These are phyloP conservation scores for Scaptomyza montana DNA, from an alignment of 1,140 invertebrate species.

Conservation along the genomic window DNA sequence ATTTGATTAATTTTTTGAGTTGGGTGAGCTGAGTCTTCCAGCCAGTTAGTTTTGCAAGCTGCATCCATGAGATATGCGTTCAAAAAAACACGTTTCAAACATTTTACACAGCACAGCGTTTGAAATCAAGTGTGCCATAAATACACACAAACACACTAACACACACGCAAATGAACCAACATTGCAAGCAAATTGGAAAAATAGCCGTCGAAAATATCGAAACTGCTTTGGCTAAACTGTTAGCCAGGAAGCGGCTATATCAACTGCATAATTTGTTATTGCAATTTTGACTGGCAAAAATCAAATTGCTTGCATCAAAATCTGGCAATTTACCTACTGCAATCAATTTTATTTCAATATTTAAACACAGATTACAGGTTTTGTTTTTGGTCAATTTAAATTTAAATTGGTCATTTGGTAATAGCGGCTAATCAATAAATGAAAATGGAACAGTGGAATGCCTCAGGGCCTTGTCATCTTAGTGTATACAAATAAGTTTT, in stretches of 20 bases:
- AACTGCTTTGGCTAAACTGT: slow-evolving; percentile 52
- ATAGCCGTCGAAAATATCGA: slow-evolving; percentile 25
- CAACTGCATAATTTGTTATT: slow-evolving; percentile 46
- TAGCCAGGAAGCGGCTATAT: slow-evolving; percentile 60
- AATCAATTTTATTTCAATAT: slow-evolving; percentile 17
- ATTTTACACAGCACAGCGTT: slow-evolving; percentile 46
- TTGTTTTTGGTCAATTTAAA: slow-evolving; percentile 14
- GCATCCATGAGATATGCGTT: slow-evolving; percentile 70
- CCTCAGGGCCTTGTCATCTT: slow-evolving; percentile 6
- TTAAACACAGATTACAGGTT: slow-evolving; percentile 20
- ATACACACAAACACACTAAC: slow-evolving; percentile 31
- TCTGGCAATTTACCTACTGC: slow-evolving; percentile 6
- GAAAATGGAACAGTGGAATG: slow-evolving; percentile 17
- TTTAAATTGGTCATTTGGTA: slow-evolving; percentile 26
- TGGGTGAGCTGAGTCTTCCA: slow-evolving; percentile 45
- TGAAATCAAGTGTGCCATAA: slow-evolving; percentile 66
- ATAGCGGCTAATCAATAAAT: slow-evolving; percentile 29
- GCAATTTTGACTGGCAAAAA: slow-evolving; percentile 52
- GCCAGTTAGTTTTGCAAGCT: slow-evolving; percentile 69
- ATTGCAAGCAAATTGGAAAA: slow-evolving; percentile 54
- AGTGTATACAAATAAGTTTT: too few species aligned
- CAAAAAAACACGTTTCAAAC: slow-evolving; percentile 63
- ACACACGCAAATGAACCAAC: not conserved
- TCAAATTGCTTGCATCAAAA: slow-evolving; percentile 39
- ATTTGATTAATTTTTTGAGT: slow-evolving; percentile 6